A percentile compares a stretch with the other conserved stretches of the same genome.
These are phyloP conservation scores for Orthosia gracilis DNA, from an alignment of 2,888 invertebrate genomes.

Conservation along the genomic window DNA sequence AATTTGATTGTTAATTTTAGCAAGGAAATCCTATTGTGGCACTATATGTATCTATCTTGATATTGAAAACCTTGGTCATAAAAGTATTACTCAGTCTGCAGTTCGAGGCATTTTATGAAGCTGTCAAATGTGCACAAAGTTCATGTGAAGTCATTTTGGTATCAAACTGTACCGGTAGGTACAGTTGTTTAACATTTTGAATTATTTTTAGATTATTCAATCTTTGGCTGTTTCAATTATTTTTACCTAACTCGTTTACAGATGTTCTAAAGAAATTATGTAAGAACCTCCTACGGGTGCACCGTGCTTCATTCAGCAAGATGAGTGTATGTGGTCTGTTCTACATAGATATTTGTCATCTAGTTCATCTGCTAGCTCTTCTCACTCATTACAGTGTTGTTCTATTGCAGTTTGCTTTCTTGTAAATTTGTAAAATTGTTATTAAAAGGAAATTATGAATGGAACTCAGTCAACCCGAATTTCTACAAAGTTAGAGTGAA, in stretches of 20 bases:
- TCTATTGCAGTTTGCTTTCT: conserved; percentile 20
- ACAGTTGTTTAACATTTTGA: too few relatives aligned
- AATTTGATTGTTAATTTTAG: background rate
- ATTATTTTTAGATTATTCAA: too few relatives aligned
- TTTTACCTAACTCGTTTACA: background rate
- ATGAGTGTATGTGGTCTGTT: conserved; percentile 1
- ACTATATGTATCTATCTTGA: background rate
- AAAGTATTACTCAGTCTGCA: background rate
- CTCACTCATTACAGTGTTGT: conserved; percentile 1
- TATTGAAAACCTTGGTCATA: background rate
- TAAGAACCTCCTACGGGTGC: conserved; percentile 8
- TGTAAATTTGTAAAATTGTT: background rate
- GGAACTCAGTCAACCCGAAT: too few relatives aligned
- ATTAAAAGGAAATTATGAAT: too few relatives aligned
- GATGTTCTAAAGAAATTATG: conserved; percentile 4
- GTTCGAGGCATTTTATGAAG: background rate
- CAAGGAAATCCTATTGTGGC: background rate
- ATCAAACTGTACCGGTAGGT: background rate
- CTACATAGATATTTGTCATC: conserved; percentile 4
- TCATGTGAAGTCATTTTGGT: background rate
- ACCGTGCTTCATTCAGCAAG: conserved; percentile 11
- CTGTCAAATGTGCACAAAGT: background rate
- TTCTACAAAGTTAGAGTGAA: too few relatives aligned
- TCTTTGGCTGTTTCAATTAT: too few relatives aligned
- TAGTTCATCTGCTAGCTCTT: background rate